These are phyloP conservation scores for Amazona vittata DNA, from an alignment of 2,113 vertebrate genomes.

Conservation along the genomic window DNA sequence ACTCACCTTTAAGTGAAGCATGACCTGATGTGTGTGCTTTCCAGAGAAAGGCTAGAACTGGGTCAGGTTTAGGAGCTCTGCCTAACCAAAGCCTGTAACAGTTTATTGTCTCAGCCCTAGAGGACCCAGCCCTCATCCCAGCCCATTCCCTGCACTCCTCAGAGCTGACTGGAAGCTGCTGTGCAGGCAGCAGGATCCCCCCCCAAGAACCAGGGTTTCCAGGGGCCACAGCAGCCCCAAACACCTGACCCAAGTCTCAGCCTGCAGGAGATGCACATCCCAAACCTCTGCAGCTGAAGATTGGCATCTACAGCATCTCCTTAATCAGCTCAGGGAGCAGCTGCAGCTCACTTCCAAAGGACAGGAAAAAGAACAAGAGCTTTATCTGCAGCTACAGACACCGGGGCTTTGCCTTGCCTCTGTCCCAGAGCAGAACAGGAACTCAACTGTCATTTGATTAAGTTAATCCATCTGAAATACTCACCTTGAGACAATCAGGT, in stretches of 20 bases:
- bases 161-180: neutral
- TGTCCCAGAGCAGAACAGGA: neutral
- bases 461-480: neutral
- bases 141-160: neutral
- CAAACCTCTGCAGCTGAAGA: neutral
- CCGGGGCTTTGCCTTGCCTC: neutral
- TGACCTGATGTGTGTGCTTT: neutral
- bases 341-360: neutral
- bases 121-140: neutral
- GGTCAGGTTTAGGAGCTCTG: neutral
- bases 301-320: neutral
- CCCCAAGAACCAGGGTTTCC: accelerated
- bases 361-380: neutral
- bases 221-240: accelerated
- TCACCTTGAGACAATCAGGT: neutral
- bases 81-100: neutral
- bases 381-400: neutral
- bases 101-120: neutral
- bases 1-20: neutral
- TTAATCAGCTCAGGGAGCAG: neutral
- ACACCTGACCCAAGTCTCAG: accelerated
- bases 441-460: neutral
- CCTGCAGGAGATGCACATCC: accelerated
- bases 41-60: neutral
- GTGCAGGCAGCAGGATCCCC: neutral